These are phyloP conservation scores for Polyommatus iphigenia DNA, from an alignment of 2,888 invertebrate species.

Conservation along the genomic window DNA sequence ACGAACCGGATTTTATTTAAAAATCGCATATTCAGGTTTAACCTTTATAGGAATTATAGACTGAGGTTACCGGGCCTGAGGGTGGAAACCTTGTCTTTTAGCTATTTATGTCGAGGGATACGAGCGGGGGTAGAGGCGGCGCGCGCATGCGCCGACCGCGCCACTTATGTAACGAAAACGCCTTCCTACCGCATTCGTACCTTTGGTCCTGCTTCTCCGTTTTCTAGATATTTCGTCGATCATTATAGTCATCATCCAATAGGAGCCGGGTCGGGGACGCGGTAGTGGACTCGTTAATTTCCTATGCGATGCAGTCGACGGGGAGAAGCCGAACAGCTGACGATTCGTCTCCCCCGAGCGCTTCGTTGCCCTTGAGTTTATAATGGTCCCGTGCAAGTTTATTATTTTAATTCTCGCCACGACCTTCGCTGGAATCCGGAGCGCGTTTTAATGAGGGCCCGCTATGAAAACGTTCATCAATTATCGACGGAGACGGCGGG, in stretches of 20 bases:
- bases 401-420: constrained; percentile 55
- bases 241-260: constrained; percentile 33
- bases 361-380: constrained; percentile 13
- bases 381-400: constrained; percentile 30
- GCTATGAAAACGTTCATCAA: constrained; percentile 76
- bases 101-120: constrained; percentile 78
- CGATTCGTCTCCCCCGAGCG: constrained; percentile 13
- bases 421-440: constrained; percentile 73
- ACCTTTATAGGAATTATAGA: constrained; percentile 77
- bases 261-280: background rate
- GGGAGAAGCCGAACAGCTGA: constrained; percentile 9
- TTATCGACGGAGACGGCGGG: constrained; percentile 72
- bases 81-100: constrained; percentile 79
- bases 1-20: constrained; percentile 65
- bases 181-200: constrained; percentile 45
- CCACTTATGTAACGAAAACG: constrained; percentile 71
- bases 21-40: constrained; percentile 70
- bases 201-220: constrained; percentile 50
- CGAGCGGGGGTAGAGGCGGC: constrained; percentile 60
- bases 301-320: background rate
- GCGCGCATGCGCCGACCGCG: constrained; percentile 68
- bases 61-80: constrained; percentile 71
- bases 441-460: constrained; percentile 74
- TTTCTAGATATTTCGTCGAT: constrained; percentile 51
- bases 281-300: constrained; percentile 1